Evolutionary conservation across 2,797 vertebrate genomes (phyloP).

Genomic region (Typhlichthys eigenmanni): DNA sequence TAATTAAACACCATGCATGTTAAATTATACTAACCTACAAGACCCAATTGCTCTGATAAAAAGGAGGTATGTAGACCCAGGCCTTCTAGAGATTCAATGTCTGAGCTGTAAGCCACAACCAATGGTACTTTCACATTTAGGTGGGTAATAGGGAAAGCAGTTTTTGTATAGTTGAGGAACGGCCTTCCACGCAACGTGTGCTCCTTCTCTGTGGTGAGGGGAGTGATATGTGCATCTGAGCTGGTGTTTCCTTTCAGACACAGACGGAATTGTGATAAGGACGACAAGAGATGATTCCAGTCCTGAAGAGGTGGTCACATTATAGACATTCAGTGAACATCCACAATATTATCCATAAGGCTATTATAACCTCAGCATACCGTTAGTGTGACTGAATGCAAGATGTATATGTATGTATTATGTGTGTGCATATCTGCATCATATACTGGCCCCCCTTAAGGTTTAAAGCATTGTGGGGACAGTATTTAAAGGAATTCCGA

Average conservation of each 20-base stretch:
- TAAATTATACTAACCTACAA: constrained; percentile 66
- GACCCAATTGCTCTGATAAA: constrained; percentile 63
- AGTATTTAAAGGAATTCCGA: background rate
- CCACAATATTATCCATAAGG: too few relatives aligned
- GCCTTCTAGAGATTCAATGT: constrained; percentile 25
- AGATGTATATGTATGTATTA: background rate
- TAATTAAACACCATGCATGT: background rate
- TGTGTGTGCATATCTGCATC: too few relatives aligned
- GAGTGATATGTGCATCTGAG: constrained; percentile 34
- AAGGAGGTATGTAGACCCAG: constrained; percentile 55
- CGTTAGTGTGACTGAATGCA: too few relatives aligned
- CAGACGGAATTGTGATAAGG: constrained; percentile 68
- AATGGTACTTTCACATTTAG: constrained; percentile 69
- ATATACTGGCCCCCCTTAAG: constrained; percentile 1
- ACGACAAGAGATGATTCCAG: constrained; percentile 76
- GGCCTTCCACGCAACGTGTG: constrained; percentile 23
- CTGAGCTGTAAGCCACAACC: constrained; percentile 32
- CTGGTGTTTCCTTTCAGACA: constrained; percentile 58
- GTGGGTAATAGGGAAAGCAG: constrained; percentile 21
- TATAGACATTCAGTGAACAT: background rate
- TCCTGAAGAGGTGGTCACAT: constrained; percentile 58
- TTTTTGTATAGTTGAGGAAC: constrained; percentile 24
- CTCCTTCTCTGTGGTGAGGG: constrained; percentile 22
- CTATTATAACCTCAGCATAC: too few relatives aligned
- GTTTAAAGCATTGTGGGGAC: background rate